Percentiles rank a stretch among this genome's conserved stretches.
Conservation (phyloP, 2,113 vertebrate genomes). For the Fulica atra region DNA sequence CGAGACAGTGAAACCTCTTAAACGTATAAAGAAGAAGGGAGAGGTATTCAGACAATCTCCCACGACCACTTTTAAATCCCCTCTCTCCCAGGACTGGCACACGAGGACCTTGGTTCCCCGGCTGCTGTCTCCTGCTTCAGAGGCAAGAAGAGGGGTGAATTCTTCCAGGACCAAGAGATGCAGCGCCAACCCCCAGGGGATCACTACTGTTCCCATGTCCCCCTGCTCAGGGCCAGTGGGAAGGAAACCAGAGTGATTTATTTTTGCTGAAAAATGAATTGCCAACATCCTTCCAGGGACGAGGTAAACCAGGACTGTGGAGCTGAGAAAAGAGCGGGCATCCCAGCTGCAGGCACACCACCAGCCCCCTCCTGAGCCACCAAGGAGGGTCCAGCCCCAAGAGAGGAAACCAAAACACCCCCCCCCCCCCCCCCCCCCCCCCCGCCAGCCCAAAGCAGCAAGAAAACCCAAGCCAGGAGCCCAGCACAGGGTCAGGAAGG, state of each 20-base stretch:
- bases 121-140: background rate
- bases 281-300: background rate
- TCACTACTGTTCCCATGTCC: rapidly evolving
- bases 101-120: background rate
- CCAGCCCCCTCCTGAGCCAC: background rate
- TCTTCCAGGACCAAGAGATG: background rate
- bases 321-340: background rate
- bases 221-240: background rate
- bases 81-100: background rate
- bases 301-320: background rate
- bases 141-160: background rate
- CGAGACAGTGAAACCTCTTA: conserved; percentile 59
- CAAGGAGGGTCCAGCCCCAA: background rate
- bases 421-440: too few species aligned
- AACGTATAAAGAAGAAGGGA: conserved; percentile 32
- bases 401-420: background rate
- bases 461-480: background rate
- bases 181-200: rapidly evolving
- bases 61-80: background rate
- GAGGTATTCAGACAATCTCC: conserved; percentile 9
- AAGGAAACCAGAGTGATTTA: background rate
- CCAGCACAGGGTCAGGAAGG: background rate
- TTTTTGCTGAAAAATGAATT: background rate
- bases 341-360: background rate
- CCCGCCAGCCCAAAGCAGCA: too few species aligned